A percentile compares a stretch with the other conserved stretches of the same genome.
Conservation (phyloP, 2,113 vertebrate species). For the Gobiocypris rarus region DNA sequence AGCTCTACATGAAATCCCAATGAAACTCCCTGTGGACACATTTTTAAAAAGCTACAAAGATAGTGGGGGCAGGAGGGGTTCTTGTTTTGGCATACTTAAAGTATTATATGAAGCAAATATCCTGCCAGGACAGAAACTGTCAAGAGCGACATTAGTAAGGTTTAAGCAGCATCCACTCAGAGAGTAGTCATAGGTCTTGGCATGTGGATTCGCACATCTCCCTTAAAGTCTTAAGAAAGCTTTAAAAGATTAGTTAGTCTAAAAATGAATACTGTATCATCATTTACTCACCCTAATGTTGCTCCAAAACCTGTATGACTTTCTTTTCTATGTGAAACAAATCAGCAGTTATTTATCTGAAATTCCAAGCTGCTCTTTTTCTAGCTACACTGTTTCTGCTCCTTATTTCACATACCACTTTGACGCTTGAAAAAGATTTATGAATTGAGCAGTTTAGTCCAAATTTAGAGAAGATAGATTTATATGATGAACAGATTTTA, state of each 20-base stretch:
- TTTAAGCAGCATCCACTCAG: background rate
- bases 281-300: background rate
- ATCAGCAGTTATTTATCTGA: too few relatives aligned
- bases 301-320: background rate
- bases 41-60: background rate
- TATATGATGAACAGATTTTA: too few relatives aligned
- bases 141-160: background rate
- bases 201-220: background rate
- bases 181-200: background rate
- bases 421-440: too few relatives aligned
- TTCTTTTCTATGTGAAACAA: background rate
- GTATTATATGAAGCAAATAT: background rate
- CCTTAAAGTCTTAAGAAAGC: background rate
- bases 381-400: background rate
- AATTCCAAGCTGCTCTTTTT: background rate
- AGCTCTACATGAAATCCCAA: constrained; percentile 12
- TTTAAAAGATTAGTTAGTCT: background rate
- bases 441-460: too few relatives aligned
- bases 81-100: constrained; percentile 13
- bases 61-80: constrained; percentile 4
- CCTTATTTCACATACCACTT: too few relatives aligned
- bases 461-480: too few relatives aligned
- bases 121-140: background rate
- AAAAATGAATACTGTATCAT: background rate
- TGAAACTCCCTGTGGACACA: constrained; percentile 47